Percentiles rank a stretch among this genome's conserved stretches.
Evolutionary conservation across 1,140 invertebrate genomes (phyloP).

Genomic region (Megalonaias nervosa): DNA sequence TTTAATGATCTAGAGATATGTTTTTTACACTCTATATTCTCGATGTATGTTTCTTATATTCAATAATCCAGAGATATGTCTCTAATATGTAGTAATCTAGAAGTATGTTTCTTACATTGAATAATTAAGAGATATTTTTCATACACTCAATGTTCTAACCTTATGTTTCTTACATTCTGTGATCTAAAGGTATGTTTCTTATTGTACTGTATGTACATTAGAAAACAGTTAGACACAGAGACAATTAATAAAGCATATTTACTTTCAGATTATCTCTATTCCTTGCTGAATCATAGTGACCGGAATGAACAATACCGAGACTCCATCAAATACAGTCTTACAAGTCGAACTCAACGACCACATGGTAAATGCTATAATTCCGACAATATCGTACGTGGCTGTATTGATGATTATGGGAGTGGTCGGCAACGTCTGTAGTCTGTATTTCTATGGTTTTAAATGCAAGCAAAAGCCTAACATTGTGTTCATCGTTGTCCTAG

Average conservation of each 20-base stretch:
- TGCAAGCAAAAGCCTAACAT: slow-evolving; percentile 23
- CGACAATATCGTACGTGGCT: slow-evolving; percentile 36
- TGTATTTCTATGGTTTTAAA: slow-evolving; percentile 37
- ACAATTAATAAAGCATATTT: neutral
- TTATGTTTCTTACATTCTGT: neutral
- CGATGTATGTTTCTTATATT: too few relatives aligned
- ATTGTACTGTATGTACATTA: neutral
- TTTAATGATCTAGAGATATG: too few relatives aligned
- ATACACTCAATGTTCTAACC: too few relatives aligned
- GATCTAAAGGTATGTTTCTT: neutral
- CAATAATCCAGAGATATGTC: too few relatives aligned
- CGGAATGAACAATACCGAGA: neutral
- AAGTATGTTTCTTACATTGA: too few relatives aligned
- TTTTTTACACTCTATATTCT: too few relatives aligned
- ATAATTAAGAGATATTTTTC: too few relatives aligned
- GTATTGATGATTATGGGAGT: slow-evolving; percentile 37
- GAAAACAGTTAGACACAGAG: neutral
- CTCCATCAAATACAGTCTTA: neutral
- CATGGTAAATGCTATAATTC: slow-evolving; percentile 22
- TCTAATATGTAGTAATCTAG: too few relatives aligned
- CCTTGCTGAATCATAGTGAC: neutral
- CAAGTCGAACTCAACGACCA: slow-evolving; percentile 29
- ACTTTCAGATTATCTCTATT: neutral
- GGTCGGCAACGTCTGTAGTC: slow-evolving; percentile 36
- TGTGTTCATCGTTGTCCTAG: slow-evolving; percentile 48